These are phyloP conservation scores for Oophaga sylvatica DNA, from an alignment of 2,797 vertebrate species.

Conservation along the genomic window DNA sequence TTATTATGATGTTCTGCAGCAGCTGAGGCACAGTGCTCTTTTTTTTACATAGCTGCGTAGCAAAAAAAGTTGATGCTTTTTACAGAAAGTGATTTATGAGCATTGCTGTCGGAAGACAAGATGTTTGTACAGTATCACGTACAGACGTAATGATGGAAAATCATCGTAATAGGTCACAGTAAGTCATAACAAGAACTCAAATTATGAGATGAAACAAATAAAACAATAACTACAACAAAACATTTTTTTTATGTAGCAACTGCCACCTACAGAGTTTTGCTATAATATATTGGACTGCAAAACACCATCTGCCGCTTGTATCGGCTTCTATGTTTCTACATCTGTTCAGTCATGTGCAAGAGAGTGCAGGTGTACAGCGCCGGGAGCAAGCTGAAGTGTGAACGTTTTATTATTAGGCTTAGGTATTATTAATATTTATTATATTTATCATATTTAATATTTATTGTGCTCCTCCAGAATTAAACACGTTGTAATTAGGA, in stretches of 20 bases:
- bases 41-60: no score
- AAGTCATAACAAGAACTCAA: background rate
- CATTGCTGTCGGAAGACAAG: background rate
- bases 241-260: slow-evolving; percentile 6
- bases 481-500: background rate
- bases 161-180: background rate
- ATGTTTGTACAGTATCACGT: background rate
- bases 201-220: background rate
- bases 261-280: slow-evolving; percentile 14
- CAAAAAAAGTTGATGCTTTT: background rate
- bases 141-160: background rate
- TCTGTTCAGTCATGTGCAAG: slow-evolving; percentile 29
- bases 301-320: slow-evolving; percentile 42
- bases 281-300: slow-evolving; percentile 28
- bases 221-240: background rate
- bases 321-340: slow-evolving; percentile 20
- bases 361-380: slow-evolving; percentile 32
- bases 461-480: background rate
- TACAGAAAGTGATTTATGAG: background rate
- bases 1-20: no score
- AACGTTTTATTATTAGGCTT: slow-evolving; percentile 11
- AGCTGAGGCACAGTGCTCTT: no score
- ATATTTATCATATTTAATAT: background rate
- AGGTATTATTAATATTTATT: background rate
- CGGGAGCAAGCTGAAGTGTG: slow-evolving; percentile 3